Base-by-base conservation (phyloP, 2,888 invertebrate genomes). In the Acanthosepion pharaonis region DNA sequence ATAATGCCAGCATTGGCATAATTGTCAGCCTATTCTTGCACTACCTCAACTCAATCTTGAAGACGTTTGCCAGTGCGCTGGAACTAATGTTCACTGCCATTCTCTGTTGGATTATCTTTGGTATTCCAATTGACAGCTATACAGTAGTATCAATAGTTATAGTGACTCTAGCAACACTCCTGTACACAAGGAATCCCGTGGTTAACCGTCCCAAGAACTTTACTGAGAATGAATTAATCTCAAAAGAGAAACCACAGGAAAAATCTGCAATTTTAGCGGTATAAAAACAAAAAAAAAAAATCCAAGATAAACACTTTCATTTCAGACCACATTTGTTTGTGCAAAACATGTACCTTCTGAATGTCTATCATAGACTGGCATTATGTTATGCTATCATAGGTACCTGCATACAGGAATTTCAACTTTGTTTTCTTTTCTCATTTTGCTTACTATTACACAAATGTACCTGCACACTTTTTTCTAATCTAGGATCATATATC, bases 61-160 rank as follows among this genome's bases (percentile, higher is more conserved):
- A 99, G 98, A 99, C 99, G 0, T 99, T 99, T 97, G 99, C 99
- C 1, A 99, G 99, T 97, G 99, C 99, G 28, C 98, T 99, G 96
- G 99, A 99, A 97, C 97, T 99, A 64, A 98, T 99, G 94, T 98
- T 99, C 96, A 99, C 99, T 0, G 99, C 99, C 0, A 98, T 99
- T 28, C 98, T 99, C 0, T 99, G 99, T 96, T 99, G 98, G 98
- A 95, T 97, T 93, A 97, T 99, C 94, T 99, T 99, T 97, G 98
- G 98, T 96, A 99, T 99, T 97, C 98, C 98, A 6, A 98, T 99
- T 96, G 98, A 98, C 97, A 97, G 98, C 95, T 99, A 98, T 97
- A 99, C 99, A 9, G 98, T 98, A 3, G 96, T 98, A 95, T 98
- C 99, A 20, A 99, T 99, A 96, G 98, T 98, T 94, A 98, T 99